Evolutionary conservation across 2,113 vertebrate genomes (phyloP).

Genomic region (Daboia siamensis): DNA sequence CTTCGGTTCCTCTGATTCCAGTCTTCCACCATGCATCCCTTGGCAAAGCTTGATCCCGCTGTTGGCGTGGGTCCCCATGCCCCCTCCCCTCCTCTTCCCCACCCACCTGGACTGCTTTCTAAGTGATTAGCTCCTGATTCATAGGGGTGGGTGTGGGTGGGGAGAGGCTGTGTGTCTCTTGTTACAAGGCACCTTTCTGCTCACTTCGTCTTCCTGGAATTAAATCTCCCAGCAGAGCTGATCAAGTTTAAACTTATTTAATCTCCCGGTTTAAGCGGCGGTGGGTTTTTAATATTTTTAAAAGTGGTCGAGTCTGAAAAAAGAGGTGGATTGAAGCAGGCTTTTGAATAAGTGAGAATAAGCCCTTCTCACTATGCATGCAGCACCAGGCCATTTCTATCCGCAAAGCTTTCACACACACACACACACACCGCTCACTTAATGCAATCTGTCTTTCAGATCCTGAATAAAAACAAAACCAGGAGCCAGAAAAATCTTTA

Average conservation of each 20-base stretch:
- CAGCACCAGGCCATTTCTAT: slow-evolving; percentile 52
- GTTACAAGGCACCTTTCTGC: slow-evolving; percentile 58
- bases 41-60: slow-evolving; percentile 54
- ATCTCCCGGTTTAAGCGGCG: slow-evolving; percentile 65
- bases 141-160: neutral
- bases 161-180: slow-evolving; percentile 41
- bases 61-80: slow-evolving; percentile 44
- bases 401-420: slow-evolving; percentile 48
- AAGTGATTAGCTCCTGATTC: slow-evolving; percentile 62
- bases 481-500: neutral
- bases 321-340: slow-evolving; percentile 62
- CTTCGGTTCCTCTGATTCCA: neutral
- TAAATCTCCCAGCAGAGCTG: slow-evolving; percentile 63
- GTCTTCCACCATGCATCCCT: slow-evolving; percentile 51
- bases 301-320: slow-evolving; percentile 58
- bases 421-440: too few species aligned
- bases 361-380: slow-evolving; percentile 58
- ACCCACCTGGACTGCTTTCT: slow-evolving; percentile 57
- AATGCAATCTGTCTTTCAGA: slow-evolving; percentile 48
- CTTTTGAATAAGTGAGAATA: slow-evolving; percentile 61
- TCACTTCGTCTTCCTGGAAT: slow-evolving; percentile 55
- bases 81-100: slow-evolving; percentile 37
- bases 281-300: slow-evolving; percentile 67
- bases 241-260: slow-evolving; percentile 66
- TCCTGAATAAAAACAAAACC: slow-evolving; percentile 49